Percentiles rank a stretch among this genome's conserved stretches.
phyloP scores from a whole-genome alignment of 2,797 vertebrate genomes.

The Furcifer pardalis region DNA sequence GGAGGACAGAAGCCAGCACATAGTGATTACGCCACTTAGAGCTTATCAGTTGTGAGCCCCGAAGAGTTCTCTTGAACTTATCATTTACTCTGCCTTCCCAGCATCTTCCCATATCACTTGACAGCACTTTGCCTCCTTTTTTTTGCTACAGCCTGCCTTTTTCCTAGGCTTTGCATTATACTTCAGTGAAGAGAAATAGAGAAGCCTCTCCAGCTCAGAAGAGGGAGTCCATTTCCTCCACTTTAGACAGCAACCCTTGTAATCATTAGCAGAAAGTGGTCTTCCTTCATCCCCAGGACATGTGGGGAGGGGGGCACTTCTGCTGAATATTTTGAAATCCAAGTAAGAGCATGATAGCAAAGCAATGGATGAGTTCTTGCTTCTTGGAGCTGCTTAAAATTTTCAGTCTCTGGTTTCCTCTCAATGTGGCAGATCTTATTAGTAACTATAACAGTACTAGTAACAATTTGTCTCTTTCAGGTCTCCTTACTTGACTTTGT shows the following conservation, averaged over 20 bases:
- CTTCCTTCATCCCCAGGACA: neutral
- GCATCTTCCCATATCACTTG: conserved; percentile 2
- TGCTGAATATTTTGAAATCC: conserved; percentile 29
- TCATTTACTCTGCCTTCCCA: conserved; percentile 24
- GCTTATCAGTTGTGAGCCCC: neutral
- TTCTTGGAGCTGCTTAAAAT: neutral
- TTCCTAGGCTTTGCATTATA: neutral
- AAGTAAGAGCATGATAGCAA: conserved; percentile 8
- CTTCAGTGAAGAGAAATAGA: conserved; percentile 1
- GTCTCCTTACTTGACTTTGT: conserved; percentile 28
- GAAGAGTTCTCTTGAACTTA: conserved; percentile 4
- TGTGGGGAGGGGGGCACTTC: conserved; percentile 2
- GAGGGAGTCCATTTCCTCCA: conserved; percentile 20
- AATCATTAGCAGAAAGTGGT: conserved; percentile 29
- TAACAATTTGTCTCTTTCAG: conserved; percentile 15
- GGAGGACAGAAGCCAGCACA: conserved; percentile 5
- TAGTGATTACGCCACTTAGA: conserved; percentile 6
- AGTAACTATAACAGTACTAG: conserved; percentile 42
- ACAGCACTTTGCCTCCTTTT: neutral
- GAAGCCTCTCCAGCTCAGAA: conserved; percentile 12
- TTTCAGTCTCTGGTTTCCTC: conserved; percentile 5
- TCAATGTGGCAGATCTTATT: conserved; percentile 27
- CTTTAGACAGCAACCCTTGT: conserved; percentile 22
- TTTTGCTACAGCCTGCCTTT: neutral
- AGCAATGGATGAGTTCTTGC: neutral